Percentiles rank a stretch among this genome's conserved stretches.
phyloP scores from a whole-genome alignment of 1,140 invertebrate genomes.

The Palaemon carinicauda region DNA sequence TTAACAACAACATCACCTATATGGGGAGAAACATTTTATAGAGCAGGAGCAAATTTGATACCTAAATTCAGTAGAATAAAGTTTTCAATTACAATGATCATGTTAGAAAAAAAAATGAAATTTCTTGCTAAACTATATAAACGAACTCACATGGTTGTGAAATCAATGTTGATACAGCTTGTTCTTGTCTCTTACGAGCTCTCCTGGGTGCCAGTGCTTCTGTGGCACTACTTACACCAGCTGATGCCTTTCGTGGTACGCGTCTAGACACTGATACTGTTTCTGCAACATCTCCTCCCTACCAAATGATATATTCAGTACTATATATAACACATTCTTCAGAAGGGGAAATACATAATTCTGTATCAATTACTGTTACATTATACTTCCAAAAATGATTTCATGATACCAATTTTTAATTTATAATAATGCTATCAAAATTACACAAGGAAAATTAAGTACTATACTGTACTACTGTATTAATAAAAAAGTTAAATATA shows the following conservation, averaged over 20 bases:
- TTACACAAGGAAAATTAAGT: no score
- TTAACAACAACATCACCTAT: not conserved
- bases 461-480: no score
- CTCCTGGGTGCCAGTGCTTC: slow-evolving; percentile 42
- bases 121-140: no score
- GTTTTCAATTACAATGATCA: not conserved
- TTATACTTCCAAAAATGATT: not conserved
- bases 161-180: not conserved
- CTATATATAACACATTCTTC: not conserved
- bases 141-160: not conserved
- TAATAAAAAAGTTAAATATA: no score
- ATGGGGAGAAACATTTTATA: not conserved
- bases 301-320: not conserved
- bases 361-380: not conserved
- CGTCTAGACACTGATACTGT: slow-evolving; percentile 35
- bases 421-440: no score
- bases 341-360: not conserved
- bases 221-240: slow-evolving; percentile 44
- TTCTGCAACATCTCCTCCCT: slow-evolving; percentile 18
- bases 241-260: slow-evolving; percentile 47
- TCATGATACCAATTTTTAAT: no score
- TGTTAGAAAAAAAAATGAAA: not conserved
- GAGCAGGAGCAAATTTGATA: not conserved
- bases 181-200: slow-evolving; percentile 44
- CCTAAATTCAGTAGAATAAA: not conserved